These are phyloP conservation scores for Sylvietta virens DNA, from an alignment of 2,113 vertebrate genomes.

Conservation along the genomic window DNA sequence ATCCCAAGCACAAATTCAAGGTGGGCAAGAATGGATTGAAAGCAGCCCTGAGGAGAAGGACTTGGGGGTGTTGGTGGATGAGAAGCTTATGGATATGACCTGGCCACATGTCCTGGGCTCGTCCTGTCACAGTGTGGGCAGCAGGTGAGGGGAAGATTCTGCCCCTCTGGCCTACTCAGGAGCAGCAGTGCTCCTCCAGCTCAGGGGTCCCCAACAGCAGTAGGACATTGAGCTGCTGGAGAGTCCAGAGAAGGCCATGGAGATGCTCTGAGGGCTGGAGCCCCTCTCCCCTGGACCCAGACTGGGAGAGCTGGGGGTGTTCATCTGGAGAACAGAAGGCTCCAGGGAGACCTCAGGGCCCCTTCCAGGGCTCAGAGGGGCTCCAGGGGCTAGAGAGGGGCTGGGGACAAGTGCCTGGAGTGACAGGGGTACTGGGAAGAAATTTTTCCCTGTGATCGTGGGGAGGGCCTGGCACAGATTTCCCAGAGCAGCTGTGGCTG, in stretches of 20 bases:
- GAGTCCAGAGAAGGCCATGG: rapidly evolving
- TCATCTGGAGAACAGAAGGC: not conserved
- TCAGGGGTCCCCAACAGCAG: not conserved
- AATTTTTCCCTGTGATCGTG: not conserved
- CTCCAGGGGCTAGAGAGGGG: not conserved
- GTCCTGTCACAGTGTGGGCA: rapidly evolving
- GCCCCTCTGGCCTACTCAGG: not conserved
- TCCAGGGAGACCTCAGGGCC: not conserved
- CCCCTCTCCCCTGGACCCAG: not conserved
- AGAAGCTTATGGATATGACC: not conserved
- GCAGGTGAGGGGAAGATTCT: not conserved
- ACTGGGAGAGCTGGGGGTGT: not conserved
- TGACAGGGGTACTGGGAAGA: not conserved
- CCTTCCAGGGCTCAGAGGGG: rapidly evolving
- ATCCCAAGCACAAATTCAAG: not conserved
- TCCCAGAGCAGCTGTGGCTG: not conserved
- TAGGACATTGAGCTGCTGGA: not conserved
- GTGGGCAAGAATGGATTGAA: not conserved
- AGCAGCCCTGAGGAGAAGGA: not conserved
- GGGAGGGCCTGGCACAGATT: not conserved
- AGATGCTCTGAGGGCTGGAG: rapidly evolving
- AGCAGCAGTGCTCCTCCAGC: not conserved
- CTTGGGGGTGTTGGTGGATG: not conserved
- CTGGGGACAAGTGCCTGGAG: rapidly evolving
- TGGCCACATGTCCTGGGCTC: rapidly evolving